Evolutionary conservation across 92 coral and sea anemone species (phyloP).

Genomic region (Epizoanthus illoricatus): DNA sequence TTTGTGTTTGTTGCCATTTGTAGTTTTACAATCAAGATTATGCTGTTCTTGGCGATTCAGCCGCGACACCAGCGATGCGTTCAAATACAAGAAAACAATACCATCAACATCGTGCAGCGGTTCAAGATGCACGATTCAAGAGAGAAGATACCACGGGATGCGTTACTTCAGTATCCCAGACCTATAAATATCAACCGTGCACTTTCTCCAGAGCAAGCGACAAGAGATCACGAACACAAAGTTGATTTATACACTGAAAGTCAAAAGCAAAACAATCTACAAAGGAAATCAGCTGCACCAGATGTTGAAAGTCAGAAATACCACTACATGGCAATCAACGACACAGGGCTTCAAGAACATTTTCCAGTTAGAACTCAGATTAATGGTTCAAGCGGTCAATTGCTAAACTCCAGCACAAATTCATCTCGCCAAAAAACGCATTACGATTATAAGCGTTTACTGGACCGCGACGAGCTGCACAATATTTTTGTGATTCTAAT

Average conservation of each 20-base stretch:
- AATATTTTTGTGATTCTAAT: conserved; percentile 43
- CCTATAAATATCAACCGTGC: too few species aligned
- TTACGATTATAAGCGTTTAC: conserved; percentile 16
- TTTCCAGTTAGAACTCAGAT: too few species aligned
- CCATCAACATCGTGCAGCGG: background rate
- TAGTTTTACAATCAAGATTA: conserved; percentile 38
- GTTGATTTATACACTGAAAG: background rate
- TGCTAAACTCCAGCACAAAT: background rate
- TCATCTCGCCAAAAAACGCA: background rate
- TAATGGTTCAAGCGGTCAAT: conserved; percentile 10
- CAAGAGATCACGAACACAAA: background rate
- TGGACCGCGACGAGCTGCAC: conserved; percentile 40
- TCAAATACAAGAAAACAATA: conserved; percentile 13
- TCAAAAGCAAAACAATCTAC: background rate
- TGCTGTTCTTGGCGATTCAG: conserved; percentile 44
- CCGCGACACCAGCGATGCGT: conserved; percentile 45
- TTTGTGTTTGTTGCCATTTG: conserved; percentile 45
- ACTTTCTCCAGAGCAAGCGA: too few species aligned
- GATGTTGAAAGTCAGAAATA: too few species aligned
- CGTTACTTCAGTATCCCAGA: too few species aligned
- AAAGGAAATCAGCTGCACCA: too few species aligned
- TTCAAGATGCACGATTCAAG: too few species aligned
- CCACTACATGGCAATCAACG: too few species aligned
- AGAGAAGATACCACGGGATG: too few species aligned
- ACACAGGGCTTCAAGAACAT: too few species aligned